Conservation (phyloP, 2,888 invertebrate genomes). For the Drosophila colorata region DNA sequence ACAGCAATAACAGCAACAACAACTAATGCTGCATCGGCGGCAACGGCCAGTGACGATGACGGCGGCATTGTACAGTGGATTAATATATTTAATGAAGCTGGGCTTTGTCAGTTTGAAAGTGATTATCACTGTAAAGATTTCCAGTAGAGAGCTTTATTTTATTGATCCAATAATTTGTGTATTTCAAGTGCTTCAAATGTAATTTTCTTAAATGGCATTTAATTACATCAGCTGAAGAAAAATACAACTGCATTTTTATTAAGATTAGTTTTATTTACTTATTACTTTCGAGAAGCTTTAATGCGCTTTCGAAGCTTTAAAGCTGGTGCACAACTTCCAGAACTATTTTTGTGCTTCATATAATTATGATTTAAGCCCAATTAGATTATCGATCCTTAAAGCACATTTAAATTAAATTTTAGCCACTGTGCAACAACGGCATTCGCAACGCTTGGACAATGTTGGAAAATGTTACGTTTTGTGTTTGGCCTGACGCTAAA, state of each 20-base stretch:
- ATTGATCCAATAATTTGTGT: not conserved
- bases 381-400: not conserved
- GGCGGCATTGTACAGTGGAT: conserved; percentile 39
- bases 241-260: too few relatives aligned
- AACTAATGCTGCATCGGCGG: conserved; percentile 9
- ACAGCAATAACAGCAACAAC: conserved; percentile 27
- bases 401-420: not conserved
- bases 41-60: conserved; percentile 32
- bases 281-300: not conserved
- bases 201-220: too few relatives aligned
- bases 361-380: not conserved
- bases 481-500: conserved; percentile 32
- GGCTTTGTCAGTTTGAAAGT: too few relatives aligned
- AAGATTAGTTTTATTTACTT: too few relatives aligned
- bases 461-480: conserved; percentile 66
- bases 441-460: conserved; percentile 68
- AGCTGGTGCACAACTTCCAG: too few relatives aligned
- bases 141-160: not conserved
- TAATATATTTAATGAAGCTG: too few relatives aligned
- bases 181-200: too few relatives aligned
- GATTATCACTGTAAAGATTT: too few relatives aligned
- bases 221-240: too few relatives aligned
- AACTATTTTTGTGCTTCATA: too few relatives aligned
- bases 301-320: not conserved
- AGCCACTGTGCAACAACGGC: conserved; percentile 33